Base-by-base conservation (phyloP, 2,888 invertebrate species). In the Anodontia alba region DNA sequence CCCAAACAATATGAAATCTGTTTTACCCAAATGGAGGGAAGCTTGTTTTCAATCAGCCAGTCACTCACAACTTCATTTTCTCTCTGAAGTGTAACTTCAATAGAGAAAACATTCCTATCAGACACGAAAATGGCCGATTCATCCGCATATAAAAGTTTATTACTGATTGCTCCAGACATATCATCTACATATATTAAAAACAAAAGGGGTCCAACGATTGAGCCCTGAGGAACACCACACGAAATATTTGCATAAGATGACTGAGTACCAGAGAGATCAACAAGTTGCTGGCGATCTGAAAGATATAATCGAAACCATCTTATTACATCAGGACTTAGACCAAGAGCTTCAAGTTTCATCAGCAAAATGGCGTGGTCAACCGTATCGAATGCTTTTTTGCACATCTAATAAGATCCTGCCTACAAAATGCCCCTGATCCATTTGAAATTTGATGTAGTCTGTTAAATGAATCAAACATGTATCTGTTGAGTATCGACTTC, bases 21-120 rank as follows among this genome's bases (percentile, higher is more conserved):
- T 71, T 67, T 78, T 1, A 54, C 67, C 2, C 67, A 26, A 67
- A 72, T 71, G 12, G 67, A 36, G 7, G 78, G 73, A 1, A 78
- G 43, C 23, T 66, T 67, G 42, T 78, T 72, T 23, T 78, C 72
- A 23, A 78, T 31, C 26, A 78, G 43, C 72, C 78, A 78, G 3
- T 78, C 33, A 36, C 57, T 57, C 15, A 57, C 57, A 10, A 57
- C 57, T 23, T 23, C 57, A 17, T 23, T 5, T 26, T 57, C 29
- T n/a, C 26, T 57, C 15, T 57, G 57, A 23, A 57, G 7, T 15
- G 15, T 23, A 2, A 29, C 2, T 15, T 29, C 57, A 57, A 29
- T 29, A 12, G 23, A 23, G 5, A 26, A 2, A n/a, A 57, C 29
- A 57, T 15, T 3, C 20, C 17, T 49, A 49, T 49, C 49, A 3